Conservation (phyloP, 2,888 invertebrate species). For the Hofmannophila pseudospretella region DNA sequence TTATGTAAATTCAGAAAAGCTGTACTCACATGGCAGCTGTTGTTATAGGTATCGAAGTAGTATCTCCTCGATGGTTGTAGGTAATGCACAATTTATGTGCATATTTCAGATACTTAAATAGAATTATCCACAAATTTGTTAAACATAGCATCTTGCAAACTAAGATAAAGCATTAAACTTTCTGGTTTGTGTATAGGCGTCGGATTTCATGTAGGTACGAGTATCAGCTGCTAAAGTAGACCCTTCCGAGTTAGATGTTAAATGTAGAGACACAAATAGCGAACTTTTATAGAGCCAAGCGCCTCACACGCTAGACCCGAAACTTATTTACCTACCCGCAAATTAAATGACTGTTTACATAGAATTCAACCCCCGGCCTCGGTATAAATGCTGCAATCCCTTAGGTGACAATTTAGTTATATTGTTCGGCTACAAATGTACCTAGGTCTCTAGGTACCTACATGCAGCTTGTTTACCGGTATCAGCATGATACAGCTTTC, state of each 20-base stretch:
- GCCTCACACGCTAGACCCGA: slow-evolving; percentile 9
- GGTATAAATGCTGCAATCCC: slow-evolving; percentile 17
- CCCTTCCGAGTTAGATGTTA: slow-evolving; percentile 11
- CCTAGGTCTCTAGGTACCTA: slow-evolving; percentile 26
- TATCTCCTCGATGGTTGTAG: too few relatives aligned
- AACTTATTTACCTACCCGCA: not conserved
- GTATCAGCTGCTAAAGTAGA: slow-evolving; percentile 14
- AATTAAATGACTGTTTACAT: slow-evolving; percentile 5
- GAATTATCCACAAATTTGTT: not conserved
- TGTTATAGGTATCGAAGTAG: not conserved
- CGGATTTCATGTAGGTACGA: slow-evolving; percentile 2
- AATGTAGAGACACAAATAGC: slow-evolving; percentile 16
- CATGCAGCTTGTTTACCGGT: slow-evolving; percentile 55
- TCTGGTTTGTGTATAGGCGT: not conserved
- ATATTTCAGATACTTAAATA: not conserved
- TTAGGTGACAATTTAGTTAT: slow-evolving; percentile 24
- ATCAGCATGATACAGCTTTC: slow-evolving; percentile 75
- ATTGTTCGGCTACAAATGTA: slow-evolving; percentile 20
- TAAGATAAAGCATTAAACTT: not conserved
- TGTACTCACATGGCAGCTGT: not conserved
- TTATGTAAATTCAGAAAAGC: not conserved
- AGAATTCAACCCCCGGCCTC: slow-evolving; percentile 18
- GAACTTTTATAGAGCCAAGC: slow-evolving; percentile 11
- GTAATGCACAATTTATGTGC: not conserved
- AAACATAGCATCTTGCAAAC: not conserved